Evolutionary conservation across 2,888 invertebrate genomes (phyloP).

Genomic region (Synergus umbraculus): DNA sequence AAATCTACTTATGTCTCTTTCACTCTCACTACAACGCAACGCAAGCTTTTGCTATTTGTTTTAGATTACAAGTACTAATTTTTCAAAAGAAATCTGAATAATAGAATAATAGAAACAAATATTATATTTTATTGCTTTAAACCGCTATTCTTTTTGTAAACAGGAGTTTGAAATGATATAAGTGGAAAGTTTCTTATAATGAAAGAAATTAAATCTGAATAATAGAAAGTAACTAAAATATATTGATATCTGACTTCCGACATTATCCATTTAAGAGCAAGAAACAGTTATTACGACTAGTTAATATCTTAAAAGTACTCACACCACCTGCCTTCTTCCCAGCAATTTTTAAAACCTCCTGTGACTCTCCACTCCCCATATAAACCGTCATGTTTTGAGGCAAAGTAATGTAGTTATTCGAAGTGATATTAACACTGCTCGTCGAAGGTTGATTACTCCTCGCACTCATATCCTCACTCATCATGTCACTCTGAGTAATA

Average conservation of each 20-base stretch:
- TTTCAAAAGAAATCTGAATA: too few relatives aligned
- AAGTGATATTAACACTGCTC: conserved; percentile 12
- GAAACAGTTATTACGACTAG: conserved; percentile 2
- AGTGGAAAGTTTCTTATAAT: neutral
- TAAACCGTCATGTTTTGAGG: conserved; percentile 1
- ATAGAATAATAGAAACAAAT: too few relatives aligned
- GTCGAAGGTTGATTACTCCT: conserved; percentile 16
- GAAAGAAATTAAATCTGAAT: neutral
- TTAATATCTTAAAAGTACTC: conserved; percentile 25
- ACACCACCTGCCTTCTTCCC: conserved; percentile 17
- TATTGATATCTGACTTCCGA: neutral
- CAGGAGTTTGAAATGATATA: neutral
- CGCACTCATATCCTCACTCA: neutral
- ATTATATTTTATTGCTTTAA: too few relatives aligned
- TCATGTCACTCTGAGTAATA: conserved; percentile 7
- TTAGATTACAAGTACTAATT: too few relatives aligned
- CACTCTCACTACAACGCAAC: too few relatives aligned
- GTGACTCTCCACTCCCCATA: conserved; percentile 10
- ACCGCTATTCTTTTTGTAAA: neutral
- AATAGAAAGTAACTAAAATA: neutral
- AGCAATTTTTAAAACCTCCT: conserved; percentile 26
- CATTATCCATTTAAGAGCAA: neutral
- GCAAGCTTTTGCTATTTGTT: too few relatives aligned
- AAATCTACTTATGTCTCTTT: too few relatives aligned
- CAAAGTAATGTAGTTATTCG: neutral